Evolutionary conservation across 2,888 invertebrate genomes (phyloP).

Genomic region (Polyommatus iphigenia): DNA sequence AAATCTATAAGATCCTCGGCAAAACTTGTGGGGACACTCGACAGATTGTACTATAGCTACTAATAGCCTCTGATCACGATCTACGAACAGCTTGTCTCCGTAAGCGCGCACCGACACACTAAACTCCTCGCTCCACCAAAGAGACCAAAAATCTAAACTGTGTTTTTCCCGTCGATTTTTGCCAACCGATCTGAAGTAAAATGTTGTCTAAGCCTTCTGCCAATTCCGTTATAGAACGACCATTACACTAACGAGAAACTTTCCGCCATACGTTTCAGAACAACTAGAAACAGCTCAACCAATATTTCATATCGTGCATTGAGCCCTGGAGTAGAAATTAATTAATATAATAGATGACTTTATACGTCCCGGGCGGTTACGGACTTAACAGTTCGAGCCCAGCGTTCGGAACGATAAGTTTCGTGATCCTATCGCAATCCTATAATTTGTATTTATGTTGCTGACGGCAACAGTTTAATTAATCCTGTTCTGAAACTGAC

Average conservation of each 20-base stretch:
- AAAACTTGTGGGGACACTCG: neutral
- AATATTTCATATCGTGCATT: slow-evolving; percentile 28
- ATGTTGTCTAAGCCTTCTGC: neutral
- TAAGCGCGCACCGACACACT: no score
- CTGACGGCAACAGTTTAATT: slow-evolving; percentile 16
- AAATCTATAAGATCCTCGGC: neutral
- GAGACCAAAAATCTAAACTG: neutral
- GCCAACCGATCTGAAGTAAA: neutral
- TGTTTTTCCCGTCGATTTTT: neutral
- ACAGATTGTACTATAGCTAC: no score
- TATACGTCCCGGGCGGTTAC: slow-evolving; percentile 33
- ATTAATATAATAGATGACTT: slow-evolving; percentile 36
- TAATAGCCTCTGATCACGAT: neutral
- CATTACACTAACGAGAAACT: neutral
- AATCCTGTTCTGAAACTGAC: slow-evolving; percentile 12
- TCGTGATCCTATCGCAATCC: slow-evolving; percentile 25
- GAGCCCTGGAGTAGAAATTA: slow-evolving; percentile 34
- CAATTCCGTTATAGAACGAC: neutral
- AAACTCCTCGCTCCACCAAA: neutral
- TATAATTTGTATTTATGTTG: slow-evolving; percentile 28
- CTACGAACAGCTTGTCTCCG: neutral
- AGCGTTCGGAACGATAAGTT: slow-evolving; percentile 21
- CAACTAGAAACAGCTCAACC: slow-evolving; percentile 26
- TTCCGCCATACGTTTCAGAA: neutral
- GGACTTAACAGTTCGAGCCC: slow-evolving; percentile 28